Evolutionary conservation across 2,113 vertebrate species (phyloP), one percentile per base, ranked within the genome.

Genomic region (Athene noctua): DNA sequence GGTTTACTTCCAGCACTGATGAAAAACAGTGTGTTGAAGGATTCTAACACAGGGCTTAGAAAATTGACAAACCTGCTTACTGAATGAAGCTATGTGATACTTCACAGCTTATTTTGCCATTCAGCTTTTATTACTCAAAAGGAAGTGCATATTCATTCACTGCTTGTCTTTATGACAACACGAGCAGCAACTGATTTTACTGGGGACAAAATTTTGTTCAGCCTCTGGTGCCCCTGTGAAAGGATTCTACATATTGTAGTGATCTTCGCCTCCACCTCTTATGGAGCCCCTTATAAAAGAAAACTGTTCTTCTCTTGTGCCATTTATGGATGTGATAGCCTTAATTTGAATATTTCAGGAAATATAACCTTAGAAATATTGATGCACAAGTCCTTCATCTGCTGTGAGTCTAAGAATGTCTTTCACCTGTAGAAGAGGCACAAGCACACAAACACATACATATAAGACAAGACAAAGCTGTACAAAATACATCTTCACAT

Each of bases 41-140:
- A 52, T 58, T 96, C 26, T 81, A 96, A 88, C 66, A 83, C 54
- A 72, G 55, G 27, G 78, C 72, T 95, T 90, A 95, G 57, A 54
- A 88, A 80, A 75, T 19, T 13, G 57, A 30, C 10, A 19, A 82
- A n/a, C 34, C 40, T 70, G 23, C 36, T 78, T 59, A 55, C 16
- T 65, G 27, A 77, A 82, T 57, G 36, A 58, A 94, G 59, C 32
- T 62, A 49, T 42, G 51, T 14, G 20, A 36, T 36, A 21, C 30
- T 63, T 65, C n/a, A n/a, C n/a, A 73, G 77, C 15, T 91, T 87
- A 62, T 58, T 63, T 42, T 84, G 42, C 22, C 4, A 1, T 81
- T 91, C 26, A 57, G 40, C 42, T 70, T n/a, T 67, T 68, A 59
- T 12, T 62, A 52, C 19, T 73, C 30, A 38, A 58, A 80, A 86